Evolutionary conservation across 2,797 vertebrate genomes (phyloP), one percentile per base, ranked within the genome.

Genomic region (Phyllotis vaccarum): DNA sequence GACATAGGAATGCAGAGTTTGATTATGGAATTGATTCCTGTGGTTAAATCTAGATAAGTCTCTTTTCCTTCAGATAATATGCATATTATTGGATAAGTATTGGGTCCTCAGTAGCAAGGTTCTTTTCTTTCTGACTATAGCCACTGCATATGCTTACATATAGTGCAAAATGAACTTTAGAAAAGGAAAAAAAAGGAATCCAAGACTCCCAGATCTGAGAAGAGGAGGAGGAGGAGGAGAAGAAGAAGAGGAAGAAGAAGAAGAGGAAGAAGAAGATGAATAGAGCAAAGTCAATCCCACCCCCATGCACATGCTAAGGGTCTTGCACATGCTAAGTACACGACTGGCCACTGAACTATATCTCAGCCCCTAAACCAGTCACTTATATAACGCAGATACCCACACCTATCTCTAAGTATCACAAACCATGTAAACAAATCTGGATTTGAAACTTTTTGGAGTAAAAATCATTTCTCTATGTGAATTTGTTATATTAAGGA

Each of bases 401-500:
- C 49, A 94, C 13, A 17, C 6, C 29, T 3, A 78, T 68, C 22
- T 83, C 79, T 88, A 78, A 80, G 66, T 62, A 24, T 89, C 49
- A 82, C n/a, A 81, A 86, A 56, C 3, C 89, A 74, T 60, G 58
- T 46, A 31, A 94, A 90, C 74, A 93, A 96, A 72, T 90, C 19
- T 58, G 11, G 86, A 91, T 94, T 92, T 90, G 60, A 93, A 96
- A 95, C 5, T 92, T 91, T 95, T 75, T 91, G 46, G 34, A 19
- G 58, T 91, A 70, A 96, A 91, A 95, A 88, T 85, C 13, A 89
- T 80, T 74, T 95, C 40, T 60, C 29, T 34, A 75, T 49, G 17
- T 66, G 49, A 89, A 68, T 52, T 88, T 62, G 19, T n/a, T 29
- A 92, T 34, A 80, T 88, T 82, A 22, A 64, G 60, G 5, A 85